These are phyloP conservation scores for Cassiopea andromeda DNA, from an alignment of 30 jellyfish, hydroid and myxozoan genomes.

Conservation along the genomic window DNA sequence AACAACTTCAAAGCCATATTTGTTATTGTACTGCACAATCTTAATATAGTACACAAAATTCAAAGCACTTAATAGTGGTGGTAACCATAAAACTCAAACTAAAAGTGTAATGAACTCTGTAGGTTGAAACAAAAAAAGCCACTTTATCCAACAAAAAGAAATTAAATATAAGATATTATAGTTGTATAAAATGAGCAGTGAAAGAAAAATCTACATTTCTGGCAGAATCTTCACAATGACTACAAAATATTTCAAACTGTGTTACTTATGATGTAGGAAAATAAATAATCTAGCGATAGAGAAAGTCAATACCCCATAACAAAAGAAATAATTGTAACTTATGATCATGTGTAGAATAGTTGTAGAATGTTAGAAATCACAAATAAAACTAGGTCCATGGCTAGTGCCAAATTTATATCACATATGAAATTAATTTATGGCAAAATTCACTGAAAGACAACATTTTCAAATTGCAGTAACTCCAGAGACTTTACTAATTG, in stretches of 20 bases:
- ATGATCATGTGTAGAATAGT: slow-evolving; percentile 8
- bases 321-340: background rate
- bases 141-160: slow-evolving; percentile 3
- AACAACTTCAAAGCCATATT: too few species aligned
- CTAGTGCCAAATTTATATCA: too few species aligned
- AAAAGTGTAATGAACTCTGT: background rate
- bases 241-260: background rate
- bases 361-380: too few species aligned
- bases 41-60: too few species aligned
- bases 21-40: too few species aligned
- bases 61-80: background rate
- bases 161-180: background rate
- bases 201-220: background rate
- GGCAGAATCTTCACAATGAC: background rate
- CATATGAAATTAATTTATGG: too few species aligned
- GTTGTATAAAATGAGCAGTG: background rate
- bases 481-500: too few species aligned
- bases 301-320: background rate
- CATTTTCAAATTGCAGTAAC: too few species aligned
- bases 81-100: background rate
- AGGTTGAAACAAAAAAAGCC: background rate
- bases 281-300: background rate
- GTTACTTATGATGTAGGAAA: background rate
- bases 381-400: too few species aligned
- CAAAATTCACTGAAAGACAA: too few species aligned